These are phyloP conservation scores for Bucorvus abyssinicus DNA, from an alignment of 2,797 vertebrate genomes.

Conservation along the genomic window DNA sequence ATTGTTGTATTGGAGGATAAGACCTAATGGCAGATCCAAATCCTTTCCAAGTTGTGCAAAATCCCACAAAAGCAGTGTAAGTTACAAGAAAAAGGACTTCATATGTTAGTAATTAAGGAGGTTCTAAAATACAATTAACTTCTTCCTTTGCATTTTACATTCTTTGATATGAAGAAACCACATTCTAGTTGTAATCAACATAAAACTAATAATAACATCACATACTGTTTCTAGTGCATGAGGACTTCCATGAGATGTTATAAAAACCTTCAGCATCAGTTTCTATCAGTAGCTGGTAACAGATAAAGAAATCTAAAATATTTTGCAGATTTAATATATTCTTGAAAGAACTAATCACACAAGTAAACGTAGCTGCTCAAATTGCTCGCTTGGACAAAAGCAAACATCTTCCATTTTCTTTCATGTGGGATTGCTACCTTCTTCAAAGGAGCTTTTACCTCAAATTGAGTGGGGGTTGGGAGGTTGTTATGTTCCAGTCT, in stretches of 20 bases:
- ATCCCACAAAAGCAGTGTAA: neutral
- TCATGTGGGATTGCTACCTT: constrained; percentile 56
- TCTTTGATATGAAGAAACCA: constrained; percentile 15
- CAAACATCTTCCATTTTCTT: constrained; percentile 69
- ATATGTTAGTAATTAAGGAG: constrained; percentile 4
- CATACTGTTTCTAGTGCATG: neutral
- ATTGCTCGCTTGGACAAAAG: constrained; percentile 47
- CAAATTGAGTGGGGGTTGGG: constrained; percentile 46
- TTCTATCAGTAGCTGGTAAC: neutral
- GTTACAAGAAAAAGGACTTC: neutral
- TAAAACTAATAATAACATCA: constrained; percentile 6
- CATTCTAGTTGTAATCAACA: constrained; percentile 2
- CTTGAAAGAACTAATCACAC: neutral
- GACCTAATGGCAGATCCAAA: neutral
- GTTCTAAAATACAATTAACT: neutral
- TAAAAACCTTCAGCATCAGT: constrained; percentile 3
- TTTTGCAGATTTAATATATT: neutral
- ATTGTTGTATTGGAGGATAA: neutral
- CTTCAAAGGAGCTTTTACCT: constrained; percentile 63
- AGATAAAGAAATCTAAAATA: neutral
- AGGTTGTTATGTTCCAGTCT: constrained; percentile 14
- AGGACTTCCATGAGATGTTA: neutral
- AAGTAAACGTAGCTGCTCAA: neutral
- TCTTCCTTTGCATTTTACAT: neutral
- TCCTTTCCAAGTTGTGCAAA: neutral